phyloP scores from a whole-genome alignment of 1,140 invertebrate genomes.

The Drosophila nikananu region DNA sequence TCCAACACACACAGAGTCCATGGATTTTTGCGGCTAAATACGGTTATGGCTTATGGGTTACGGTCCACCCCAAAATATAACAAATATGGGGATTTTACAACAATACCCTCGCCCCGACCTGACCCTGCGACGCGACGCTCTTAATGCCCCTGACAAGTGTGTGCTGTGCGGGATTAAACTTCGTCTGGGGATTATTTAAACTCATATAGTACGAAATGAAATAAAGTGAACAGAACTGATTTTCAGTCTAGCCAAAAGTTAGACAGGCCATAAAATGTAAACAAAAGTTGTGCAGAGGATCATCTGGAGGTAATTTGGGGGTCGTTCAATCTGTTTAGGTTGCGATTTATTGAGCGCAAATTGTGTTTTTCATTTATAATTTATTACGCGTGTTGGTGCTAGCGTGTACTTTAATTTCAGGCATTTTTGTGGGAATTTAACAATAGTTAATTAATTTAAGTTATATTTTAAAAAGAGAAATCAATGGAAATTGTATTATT shows the following conservation, averaged over 20 bases:
- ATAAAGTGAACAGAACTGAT: slow-evolving; percentile 39
- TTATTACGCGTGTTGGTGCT: neutral
- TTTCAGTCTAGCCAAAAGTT: slow-evolving; percentile 52
- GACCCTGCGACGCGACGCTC: slow-evolving; percentile 21
- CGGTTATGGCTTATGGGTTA: slow-evolving; percentile 56
- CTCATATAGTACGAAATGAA: slow-evolving; percentile 33
- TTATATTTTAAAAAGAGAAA: neutral
- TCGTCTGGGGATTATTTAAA: slow-evolving; percentile 52
- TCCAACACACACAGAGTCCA: slow-evolving; percentile 57
- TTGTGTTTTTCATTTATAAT: slow-evolving; percentile 10
- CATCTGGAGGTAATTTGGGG: slow-evolving; percentile 27
- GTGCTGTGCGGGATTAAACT: slow-evolving; percentile 41
- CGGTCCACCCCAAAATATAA: slow-evolving; percentile 40
- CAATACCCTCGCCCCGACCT: neutral
- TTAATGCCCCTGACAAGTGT: slow-evolving; percentile 51
- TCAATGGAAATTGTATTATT: too few species aligned
- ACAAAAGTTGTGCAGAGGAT: slow-evolving; percentile 40
- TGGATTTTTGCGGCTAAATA: slow-evolving; percentile 58
- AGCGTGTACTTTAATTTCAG: neutral
- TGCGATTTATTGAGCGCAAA: slow-evolving; percentile 12
- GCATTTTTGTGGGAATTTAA: neutral
- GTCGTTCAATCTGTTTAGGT: slow-evolving; percentile 22
- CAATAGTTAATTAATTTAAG: neutral
- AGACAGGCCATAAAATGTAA: slow-evolving; percentile 42
- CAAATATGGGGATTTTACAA: slow-evolving; percentile 54